phyloP scores from a whole-genome alignment of 2,888 invertebrate genomes.

The Dexiosoma caninum region DNA sequence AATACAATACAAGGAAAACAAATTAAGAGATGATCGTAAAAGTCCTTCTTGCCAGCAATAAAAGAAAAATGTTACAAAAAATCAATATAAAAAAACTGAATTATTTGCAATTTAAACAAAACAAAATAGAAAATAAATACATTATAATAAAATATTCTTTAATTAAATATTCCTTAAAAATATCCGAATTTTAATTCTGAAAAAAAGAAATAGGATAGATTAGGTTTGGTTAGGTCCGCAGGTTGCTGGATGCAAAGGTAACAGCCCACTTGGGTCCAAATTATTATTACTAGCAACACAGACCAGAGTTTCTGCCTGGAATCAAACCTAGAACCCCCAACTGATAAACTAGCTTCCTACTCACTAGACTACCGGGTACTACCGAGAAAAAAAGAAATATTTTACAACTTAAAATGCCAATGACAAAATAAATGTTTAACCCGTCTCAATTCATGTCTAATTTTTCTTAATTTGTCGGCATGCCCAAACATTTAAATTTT shows the following conservation, averaged over 20 bases:
- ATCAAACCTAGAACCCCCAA: too few species aligned
- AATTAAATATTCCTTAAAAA: background rate
- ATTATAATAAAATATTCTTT: background rate
- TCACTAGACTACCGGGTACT: too few species aligned
- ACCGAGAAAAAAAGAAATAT: background rate
- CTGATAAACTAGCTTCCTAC: too few species aligned
- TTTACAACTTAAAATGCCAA: background rate
- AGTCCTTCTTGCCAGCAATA: background rate
- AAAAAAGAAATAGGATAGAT: too few species aligned
- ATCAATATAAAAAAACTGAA: slow-evolving; percentile 19
- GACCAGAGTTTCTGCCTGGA: too few species aligned
- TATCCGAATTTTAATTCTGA: background rate
- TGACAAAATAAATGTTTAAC: background rate
- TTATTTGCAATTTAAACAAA: background rate
- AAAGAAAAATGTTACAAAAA: slow-evolving; percentile 1
- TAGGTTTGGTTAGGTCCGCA: too few species aligned
- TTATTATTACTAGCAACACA: too few species aligned
- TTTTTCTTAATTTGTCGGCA: slow-evolving; percentile 1
- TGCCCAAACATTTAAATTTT: too few species aligned
- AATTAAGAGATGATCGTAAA: slow-evolving; percentile 13
- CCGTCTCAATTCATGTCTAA: slow-evolving; percentile 12
- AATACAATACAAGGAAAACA: background rate
- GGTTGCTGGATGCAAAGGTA: too few species aligned
- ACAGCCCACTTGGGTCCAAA: too few species aligned
- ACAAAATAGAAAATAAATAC: too few species aligned